Conservation (phyloP, 2,113 vertebrate species). For the Misgurnus anguillicaudatus region DNA sequence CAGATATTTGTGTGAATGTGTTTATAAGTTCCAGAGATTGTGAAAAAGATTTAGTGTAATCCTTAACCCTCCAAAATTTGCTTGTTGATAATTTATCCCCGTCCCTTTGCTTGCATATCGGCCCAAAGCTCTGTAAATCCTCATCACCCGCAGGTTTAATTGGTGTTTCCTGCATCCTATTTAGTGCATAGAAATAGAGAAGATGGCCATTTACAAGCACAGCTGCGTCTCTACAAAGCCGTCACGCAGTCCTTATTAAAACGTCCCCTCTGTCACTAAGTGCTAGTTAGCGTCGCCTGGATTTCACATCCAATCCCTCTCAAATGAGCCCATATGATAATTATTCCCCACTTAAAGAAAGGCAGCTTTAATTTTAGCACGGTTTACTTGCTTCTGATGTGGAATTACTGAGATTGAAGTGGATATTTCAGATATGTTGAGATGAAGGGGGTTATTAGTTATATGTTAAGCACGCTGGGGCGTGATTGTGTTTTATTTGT, state of each 20-base stretch:
- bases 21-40: no score
- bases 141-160: slow-evolving; percentile 28
- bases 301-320: background rate
- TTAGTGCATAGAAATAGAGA: slow-evolving; percentile 2
- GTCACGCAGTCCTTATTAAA: slow-evolving; percentile 12
- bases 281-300: slow-evolving; percentile 32
- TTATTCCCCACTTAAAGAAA: slow-evolving; percentile 1
- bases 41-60: background rate
- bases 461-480: background rate
- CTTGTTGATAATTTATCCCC: background rate
- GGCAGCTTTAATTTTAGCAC: slow-evolving; percentile 14
- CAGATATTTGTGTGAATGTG: no score
- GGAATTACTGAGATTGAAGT: slow-evolving; percentile 9
- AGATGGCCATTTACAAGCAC: slow-evolving; percentile 20
- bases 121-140: slow-evolving; percentile 42
- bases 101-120: slow-evolving; percentile 40
- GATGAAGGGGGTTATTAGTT: background rate
- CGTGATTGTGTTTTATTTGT: slow-evolving; percentile 11
- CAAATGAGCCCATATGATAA: slow-evolving; percentile 17
- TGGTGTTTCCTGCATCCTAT: slow-evolving; percentile 24
- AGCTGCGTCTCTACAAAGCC: slow-evolving; percentile 29
- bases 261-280: slow-evolving; percentile 33
- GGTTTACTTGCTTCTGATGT: background rate
- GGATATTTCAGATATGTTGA: slow-evolving; percentile 7
- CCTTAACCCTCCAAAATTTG: background rate